Conservation (phyloP, 37 sponge, comb jelly and placozoan genomes). For the Diacarnus erythraeanus region DNA sequence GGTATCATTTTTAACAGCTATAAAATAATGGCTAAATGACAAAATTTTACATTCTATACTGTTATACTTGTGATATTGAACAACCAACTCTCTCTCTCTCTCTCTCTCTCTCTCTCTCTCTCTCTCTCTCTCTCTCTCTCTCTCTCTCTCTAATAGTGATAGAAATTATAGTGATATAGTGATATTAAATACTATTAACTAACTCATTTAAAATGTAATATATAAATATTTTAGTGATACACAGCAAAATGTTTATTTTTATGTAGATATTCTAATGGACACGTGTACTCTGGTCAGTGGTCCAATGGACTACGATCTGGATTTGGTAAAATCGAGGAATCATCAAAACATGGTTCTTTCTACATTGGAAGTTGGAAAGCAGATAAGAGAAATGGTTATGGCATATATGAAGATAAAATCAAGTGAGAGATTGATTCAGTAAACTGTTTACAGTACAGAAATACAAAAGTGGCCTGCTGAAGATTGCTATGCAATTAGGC, state of each 20-base stretch:
- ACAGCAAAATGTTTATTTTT: background rate
- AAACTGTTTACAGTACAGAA: too few species aligned
- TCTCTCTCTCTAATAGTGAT: too few species aligned
- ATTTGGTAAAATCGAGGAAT: conserved; percentile 64
- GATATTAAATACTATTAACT: background rate
- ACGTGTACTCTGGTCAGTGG: conserved; percentile 76
- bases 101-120: too few species aligned
- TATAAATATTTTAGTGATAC: background rate
- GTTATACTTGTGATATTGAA: too few species aligned
- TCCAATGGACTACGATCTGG: conserved; percentile 51
- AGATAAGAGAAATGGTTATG: conserved; percentile 73
- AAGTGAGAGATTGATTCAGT: conserved; percentile 44
- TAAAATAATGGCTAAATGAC: too few species aligned
- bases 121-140: too few species aligned
- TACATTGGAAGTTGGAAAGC: conserved; percentile 74
- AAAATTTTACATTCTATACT: too few species aligned
- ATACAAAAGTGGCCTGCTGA: too few species aligned
- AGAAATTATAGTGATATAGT: too few species aligned
- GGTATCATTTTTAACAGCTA: too few species aligned
- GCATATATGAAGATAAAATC: conserved; percentile 75
- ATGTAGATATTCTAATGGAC: conserved; percentile 69
- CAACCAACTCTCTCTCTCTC: too few species aligned
- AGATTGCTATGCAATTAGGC: too few species aligned
- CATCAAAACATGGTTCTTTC: conserved; percentile 41
- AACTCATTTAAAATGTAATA: background rate